Conservation (phyloP, 2,888 invertebrate genomes). For the Sabatieria punctata region DNA sequence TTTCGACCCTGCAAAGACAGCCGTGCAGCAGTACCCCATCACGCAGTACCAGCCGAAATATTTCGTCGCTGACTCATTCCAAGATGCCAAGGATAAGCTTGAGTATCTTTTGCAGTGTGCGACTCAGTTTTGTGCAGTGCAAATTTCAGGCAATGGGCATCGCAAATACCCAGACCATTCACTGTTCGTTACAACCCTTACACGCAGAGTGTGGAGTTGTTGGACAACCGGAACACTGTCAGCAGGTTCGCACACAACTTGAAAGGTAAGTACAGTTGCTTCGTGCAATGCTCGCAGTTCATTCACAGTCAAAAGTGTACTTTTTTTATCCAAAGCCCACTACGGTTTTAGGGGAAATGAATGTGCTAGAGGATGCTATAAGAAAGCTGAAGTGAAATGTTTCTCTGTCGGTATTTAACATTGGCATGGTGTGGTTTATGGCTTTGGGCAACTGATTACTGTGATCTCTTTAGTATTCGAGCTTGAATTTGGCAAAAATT, state of each 20-base stretch:
- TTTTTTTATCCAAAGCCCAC: not conserved
- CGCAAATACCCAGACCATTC: constrained; percentile 83
- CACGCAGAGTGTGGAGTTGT: constrained; percentile 76
- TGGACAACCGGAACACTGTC: constrained; percentile 78
- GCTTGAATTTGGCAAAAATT: too few species aligned
- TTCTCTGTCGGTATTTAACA: too few species aligned
- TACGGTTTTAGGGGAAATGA: constrained; percentile 17
- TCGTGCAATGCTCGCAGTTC: too few species aligned
- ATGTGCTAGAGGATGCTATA: constrained; percentile 24
- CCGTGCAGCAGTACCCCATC: constrained; percentile 81
- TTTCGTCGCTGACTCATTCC: constrained; percentile 85
- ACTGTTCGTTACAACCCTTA: constrained; percentile 85
- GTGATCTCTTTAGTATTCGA: too few species aligned
- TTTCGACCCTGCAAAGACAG: constrained; percentile 75
- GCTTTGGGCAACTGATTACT: too few species aligned
- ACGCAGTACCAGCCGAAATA: constrained; percentile 93
- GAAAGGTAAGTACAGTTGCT: too few species aligned
- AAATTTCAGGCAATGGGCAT: constrained; percentile 60
- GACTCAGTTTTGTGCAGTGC: constrained; percentile 2
- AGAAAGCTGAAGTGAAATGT: constrained; percentile 7
- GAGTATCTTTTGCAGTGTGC: constrained; percentile 48
- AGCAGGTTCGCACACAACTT: constrained; percentile 51
- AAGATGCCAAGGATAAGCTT: constrained; percentile 87
- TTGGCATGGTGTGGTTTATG: too few species aligned
- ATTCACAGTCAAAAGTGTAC: too few species aligned